Percentiles rank a stretch among this genome's conserved stretches.
Evolutionary conservation across 2,797 vertebrate species (phyloP).

Genomic region (Tympanoctomys barrerae): DNA sequence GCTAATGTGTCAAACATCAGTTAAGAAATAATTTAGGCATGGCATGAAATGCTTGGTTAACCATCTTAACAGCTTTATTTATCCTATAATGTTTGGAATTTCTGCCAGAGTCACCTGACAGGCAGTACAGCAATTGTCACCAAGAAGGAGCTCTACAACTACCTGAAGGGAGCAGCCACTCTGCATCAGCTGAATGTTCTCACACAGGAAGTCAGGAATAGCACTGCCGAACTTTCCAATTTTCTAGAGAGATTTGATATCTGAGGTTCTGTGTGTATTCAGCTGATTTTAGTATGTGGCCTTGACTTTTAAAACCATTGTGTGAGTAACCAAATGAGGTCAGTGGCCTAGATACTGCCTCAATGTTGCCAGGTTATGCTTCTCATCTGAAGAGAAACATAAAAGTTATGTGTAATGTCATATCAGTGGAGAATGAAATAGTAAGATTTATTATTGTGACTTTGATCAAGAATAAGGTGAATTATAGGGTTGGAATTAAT

Average conservation of each 20-base stretch:
- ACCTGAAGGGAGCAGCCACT: background rate
- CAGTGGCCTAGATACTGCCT: background rate
- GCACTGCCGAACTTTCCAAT: background rate
- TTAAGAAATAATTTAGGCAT: background rate
- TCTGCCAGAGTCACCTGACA: background rate
- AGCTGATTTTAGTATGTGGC: constrained; percentile 6
- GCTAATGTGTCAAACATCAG: background rate
- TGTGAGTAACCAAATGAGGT: background rate
- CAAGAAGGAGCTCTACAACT: background rate
- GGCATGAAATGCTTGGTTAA: background rate
- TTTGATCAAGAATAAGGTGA: constrained; percentile 19
- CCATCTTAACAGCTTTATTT: background rate
- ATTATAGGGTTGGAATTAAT: constrained; percentile 15
- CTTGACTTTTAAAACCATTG: constrained; percentile 36
- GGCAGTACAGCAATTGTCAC: background rate
- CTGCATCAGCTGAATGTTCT: background rate
- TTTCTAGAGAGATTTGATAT: background rate
- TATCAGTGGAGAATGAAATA: background rate
- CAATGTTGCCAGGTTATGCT: background rate
- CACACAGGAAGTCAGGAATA: background rate
- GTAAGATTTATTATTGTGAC: background rate
- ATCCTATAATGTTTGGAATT: background rate
- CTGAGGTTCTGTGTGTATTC: constrained; percentile 21
- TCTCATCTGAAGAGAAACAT: constrained; percentile 10
- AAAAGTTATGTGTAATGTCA: background rate